Base-by-base conservation (phyloP, 2,888 invertebrate genomes). In the Bugulina stolonifera region DNA sequence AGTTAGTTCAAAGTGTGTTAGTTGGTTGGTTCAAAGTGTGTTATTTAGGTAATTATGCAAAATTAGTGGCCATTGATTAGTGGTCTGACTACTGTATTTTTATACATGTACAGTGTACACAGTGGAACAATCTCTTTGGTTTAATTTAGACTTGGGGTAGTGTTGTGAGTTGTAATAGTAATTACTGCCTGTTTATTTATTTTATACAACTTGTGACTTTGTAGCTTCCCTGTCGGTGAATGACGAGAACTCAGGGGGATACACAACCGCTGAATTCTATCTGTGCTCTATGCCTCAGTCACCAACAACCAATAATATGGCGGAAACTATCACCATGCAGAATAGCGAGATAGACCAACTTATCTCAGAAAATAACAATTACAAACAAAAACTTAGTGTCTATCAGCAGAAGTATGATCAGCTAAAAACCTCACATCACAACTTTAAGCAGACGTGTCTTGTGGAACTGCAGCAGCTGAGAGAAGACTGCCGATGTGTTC, bases 241-340 rank as follows among this genome's bases (percentile, higher is more conserved):
- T 57, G 76, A 78, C 70, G 79, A 79, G 69, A 80, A 80, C 18
- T 81, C 82, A 5, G 81, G 80, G 73, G 92, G 91, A 85, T 92
- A 92, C 86, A 88, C 90, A 80, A 90, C 89, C 81, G 91, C 91
- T 70, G 91, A 93, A 84, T 92, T 90, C 88, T 93, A 91, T 88
- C 91, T 93, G 5, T 5, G 34, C 64, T 32, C 14, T 29, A 5
- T 29, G 3, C 3, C 5, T 55, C 5, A 5, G 27, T 27, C 64
- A 14, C 14, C 29, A 32, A 3, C 2, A 14, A 2, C 34, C 3
- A 27, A 14, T 25, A 32, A 27, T 32, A 14, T 64, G 29, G 27
- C 64, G 2, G 64, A 27, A 14, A 64, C 64, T 2, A 32, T 64
- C 34, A 34, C 64, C 5, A 64, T 14, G n/a, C 64, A 64, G 27